Percentiles rank a stretch among this genome's conserved stretches.
Conservation (phyloP, 1,140 invertebrate genomes). For the Penaeus vannamei region DNA sequence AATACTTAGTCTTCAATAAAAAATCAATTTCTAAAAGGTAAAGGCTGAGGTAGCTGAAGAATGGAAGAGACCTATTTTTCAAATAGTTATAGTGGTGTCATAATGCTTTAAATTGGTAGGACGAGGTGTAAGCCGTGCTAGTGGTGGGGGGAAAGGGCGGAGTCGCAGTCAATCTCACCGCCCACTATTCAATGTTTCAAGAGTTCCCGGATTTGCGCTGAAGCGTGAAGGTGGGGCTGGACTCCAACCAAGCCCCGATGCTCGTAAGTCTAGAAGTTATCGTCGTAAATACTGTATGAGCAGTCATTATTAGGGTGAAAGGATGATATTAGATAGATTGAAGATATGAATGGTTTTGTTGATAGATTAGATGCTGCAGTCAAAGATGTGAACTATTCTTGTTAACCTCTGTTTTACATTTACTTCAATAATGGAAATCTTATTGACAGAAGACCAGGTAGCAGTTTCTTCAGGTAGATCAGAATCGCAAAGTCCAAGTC, state of each 20-base stretch:
- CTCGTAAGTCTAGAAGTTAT: not conserved
- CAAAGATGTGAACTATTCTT: too few species aligned
- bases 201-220: conserved; percentile 52
- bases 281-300: too few species aligned
- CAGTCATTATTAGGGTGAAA: too few species aligned
- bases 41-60: not conserved
- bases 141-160: conserved; percentile 24
- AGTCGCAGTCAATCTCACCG: conserved; percentile 46
- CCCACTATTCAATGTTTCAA: conserved; percentile 49
- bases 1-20: too few species aligned
- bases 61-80: not conserved
- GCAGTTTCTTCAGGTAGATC: conserved; percentile 28
- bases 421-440: too few species aligned
- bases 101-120: not conserved
- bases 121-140: conserved; percentile 34
- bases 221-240: conserved; percentile 27
- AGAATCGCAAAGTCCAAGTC: conserved; percentile 41
- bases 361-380: too few species aligned
- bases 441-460: conserved; percentile 10
- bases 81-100: not conserved
- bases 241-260: conserved; percentile 14
- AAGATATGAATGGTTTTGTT: too few species aligned
- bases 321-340: too few species aligned
- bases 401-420: too few species aligned
- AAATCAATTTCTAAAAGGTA: not conserved